These are phyloP conservation scores for Tetramorium alpestre DNA, from an alignment of 1,140 invertebrate genomes.

Conservation along the genomic window DNA sequence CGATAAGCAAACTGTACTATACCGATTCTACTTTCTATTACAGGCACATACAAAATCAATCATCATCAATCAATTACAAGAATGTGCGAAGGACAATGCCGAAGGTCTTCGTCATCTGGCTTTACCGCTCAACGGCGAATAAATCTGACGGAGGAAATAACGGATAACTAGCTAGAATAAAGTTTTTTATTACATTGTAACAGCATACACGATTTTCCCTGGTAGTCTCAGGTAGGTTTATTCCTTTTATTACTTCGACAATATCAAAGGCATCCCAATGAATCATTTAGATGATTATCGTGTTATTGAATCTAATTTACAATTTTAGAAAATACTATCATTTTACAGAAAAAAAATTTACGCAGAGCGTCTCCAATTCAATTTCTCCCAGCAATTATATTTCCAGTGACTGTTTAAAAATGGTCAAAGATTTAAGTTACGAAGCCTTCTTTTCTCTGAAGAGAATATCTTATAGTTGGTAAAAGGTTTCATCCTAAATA, in stretches of 20 bases:
- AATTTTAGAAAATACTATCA: conserved; percentile 8
- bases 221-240: not conserved
- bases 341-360: conserved; percentile 7
- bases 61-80: no score
- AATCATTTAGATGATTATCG: not conserved
- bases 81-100: no score
- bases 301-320: not conserved
- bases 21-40: not conserved
- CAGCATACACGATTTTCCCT: not conserved
- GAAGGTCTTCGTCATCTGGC: no score
- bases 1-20: not conserved
- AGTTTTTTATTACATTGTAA: conserved; percentile 38
- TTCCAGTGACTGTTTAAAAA: not conserved
- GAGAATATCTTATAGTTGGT: not conserved
- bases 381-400: not conserved
- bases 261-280: conserved; percentile 32
- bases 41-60: not conserved
- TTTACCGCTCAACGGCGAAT: not conserved
- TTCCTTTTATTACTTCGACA: conserved; percentile 4
- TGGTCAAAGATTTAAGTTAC: not conserved
- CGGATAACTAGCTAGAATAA: conserved; percentile 41
- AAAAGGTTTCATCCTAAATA: not conserved
- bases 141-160: not conserved
- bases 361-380: not conserved
- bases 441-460: not conserved